phyloP scores from a whole-genome alignment of 2,797 vertebrate genomes.

The Oreochromis grahami region DNA sequence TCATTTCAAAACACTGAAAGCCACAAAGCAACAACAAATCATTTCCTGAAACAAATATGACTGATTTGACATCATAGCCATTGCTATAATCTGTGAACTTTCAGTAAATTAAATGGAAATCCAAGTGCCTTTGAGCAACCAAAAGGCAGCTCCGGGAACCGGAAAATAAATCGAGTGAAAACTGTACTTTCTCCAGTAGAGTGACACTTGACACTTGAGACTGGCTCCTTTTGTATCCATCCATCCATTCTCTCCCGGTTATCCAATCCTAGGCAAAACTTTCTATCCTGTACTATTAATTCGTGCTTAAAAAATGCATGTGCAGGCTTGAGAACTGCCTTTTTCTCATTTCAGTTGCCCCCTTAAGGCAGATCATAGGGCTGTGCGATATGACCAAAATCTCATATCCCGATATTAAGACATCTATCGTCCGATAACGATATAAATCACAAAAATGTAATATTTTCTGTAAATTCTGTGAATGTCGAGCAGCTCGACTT shows the following conservation, averaged over 20 bases:
- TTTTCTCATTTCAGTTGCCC: not conserved
- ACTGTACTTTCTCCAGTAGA: not conserved
- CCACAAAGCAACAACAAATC: not conserved
- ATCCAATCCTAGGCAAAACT: not conserved
- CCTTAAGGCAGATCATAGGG: not conserved
- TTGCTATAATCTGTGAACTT: not conserved
- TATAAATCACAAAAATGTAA: too few relatives aligned
- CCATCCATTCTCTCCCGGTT: not conserved
- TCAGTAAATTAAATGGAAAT: not conserved
- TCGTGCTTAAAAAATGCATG: not conserved
- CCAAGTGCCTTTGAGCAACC: not conserved
- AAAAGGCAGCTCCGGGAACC: not conserved
- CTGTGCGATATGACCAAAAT: too few relatives aligned
- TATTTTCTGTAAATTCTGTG: too few relatives aligned
- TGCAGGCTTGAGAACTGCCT: not conserved
- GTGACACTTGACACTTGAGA: not conserved
- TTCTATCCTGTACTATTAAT: not conserved
- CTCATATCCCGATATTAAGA: too few relatives aligned
- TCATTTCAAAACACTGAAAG: not conserved
- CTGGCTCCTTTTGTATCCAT: not conserved
- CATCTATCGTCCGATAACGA: too few relatives aligned
- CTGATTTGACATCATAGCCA: not conserved
- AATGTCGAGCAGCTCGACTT: too few relatives aligned
- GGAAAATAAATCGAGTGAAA: not conserved
- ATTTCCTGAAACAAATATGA: not conserved